Conservation (phyloP, 2,113 vertebrate genomes). For the Pollimyrus isidori region DNA sequence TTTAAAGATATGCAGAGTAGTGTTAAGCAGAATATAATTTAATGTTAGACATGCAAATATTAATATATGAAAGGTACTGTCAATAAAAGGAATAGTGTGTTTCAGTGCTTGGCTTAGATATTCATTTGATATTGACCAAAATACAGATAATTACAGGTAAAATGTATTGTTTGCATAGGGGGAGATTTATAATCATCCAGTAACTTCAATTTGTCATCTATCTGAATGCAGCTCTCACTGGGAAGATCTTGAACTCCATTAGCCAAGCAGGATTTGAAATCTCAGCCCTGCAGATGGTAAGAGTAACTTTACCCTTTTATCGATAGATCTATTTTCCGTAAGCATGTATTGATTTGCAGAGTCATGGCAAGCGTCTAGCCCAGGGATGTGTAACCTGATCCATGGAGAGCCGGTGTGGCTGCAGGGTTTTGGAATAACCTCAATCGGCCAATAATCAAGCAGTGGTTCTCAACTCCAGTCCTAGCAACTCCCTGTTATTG, state of each 20-base stretch:
- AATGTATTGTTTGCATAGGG: neutral
- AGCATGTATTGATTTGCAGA: neutral
- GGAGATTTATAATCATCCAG: neutral
- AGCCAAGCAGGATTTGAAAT: slow-evolving; percentile 75
- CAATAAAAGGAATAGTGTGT: neutral
- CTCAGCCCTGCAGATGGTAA: slow-evolving; percentile 84
- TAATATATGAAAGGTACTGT: neutral
- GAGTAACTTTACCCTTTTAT: neutral
- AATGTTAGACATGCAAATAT: neutral
- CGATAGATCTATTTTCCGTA: neutral
- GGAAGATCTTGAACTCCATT: slow-evolving; percentile 82
- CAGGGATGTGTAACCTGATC: no score
- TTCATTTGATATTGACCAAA: neutral
- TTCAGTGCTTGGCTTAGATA: neutral
- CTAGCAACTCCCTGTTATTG: no score
- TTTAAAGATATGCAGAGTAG: neutral
- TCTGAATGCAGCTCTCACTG: slow-evolving; percentile 67
- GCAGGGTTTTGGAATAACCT: no score
- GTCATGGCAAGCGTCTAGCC: neutral
- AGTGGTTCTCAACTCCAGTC: no score
- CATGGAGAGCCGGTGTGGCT: no score
- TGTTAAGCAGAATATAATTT: neutral
- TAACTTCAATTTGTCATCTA: neutral
- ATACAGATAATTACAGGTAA: neutral
- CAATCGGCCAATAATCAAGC: no score